These are phyloP conservation scores for Lepidurus packardi DNA, from an alignment of 1,140 invertebrate genomes.

Conservation along the genomic window DNA sequence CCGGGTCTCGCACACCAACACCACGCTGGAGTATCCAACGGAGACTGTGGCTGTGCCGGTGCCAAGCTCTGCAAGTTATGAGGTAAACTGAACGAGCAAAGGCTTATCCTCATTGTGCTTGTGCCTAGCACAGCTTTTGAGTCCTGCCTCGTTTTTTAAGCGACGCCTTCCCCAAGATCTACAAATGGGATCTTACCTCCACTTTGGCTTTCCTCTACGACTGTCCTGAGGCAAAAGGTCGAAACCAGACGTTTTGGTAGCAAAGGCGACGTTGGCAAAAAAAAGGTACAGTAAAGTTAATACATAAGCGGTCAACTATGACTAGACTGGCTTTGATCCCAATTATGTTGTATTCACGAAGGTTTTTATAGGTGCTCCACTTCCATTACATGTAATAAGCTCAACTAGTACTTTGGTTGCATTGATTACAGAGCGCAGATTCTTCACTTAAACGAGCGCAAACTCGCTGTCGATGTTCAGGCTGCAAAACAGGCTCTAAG, in stretches of 20 bases:
- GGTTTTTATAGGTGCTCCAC: background rate
- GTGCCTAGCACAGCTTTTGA: background rate
- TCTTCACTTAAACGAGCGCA: slow-evolving; percentile 23
- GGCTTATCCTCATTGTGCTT: background rate
- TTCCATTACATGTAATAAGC: background rate
- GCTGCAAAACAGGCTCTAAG: slow-evolving; percentile 34
- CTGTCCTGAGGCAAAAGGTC: background rate
- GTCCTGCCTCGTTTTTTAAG: background rate
- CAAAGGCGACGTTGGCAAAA: too few relatives aligned
- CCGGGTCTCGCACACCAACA: background rate
- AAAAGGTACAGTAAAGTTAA: too few relatives aligned
- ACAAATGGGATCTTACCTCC: slow-evolving; percentile 5
- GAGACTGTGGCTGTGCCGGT: background rate
- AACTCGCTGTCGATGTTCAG: slow-evolving; percentile 36
- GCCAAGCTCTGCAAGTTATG: background rate
- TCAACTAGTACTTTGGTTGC: slow-evolving; percentile 3
- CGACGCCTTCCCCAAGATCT: background rate
- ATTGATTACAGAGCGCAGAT: background rate
- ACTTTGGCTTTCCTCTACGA: slow-evolving; percentile 4
- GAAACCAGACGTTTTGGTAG: background rate
- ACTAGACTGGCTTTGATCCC: background rate
- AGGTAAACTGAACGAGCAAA: background rate
- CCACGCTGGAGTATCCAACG: background rate
- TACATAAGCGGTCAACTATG: background rate
- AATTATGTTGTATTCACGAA: background rate